phyloP scores from a whole-genome alignment of 1,140 invertebrate genomes.

The Copidosoma floridanum region DNA sequence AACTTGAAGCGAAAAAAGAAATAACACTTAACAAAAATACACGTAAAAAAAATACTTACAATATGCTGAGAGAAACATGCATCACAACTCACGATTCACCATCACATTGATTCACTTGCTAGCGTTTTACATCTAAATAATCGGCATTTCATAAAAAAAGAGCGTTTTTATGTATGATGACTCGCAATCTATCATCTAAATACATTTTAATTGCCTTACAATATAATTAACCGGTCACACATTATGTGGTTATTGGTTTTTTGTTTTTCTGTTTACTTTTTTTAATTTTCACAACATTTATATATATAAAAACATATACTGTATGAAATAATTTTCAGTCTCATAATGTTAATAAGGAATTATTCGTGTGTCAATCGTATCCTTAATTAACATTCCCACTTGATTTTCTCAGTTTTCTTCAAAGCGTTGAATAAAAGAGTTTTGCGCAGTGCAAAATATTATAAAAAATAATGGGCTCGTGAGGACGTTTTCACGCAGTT shows the following conservation, averaged over 20 bases:
- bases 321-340: slow-evolving; percentile 34
- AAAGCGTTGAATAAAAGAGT: slow-evolving; percentile 4
- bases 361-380: slow-evolving; percentile 8
- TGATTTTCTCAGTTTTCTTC: background rate
- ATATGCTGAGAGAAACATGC: slow-evolving; percentile 42
- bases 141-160: slow-evolving; percentile 28
- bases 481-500: background rate
- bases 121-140: slow-evolving; percentile 13
- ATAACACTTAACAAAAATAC: slow-evolving; percentile 45
- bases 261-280: slow-evolving; percentile 23
- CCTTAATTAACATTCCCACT: slow-evolving; percentile 12
- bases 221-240: slow-evolving; percentile 21
- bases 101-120: slow-evolving; percentile 13
- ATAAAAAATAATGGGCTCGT: slow-evolving; percentile 27
- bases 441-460: slow-evolving; percentile 21
- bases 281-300: slow-evolving; percentile 21
- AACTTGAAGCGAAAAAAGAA: slow-evolving; percentile 39
- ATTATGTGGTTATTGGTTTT: too few relatives aligned
- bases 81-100: slow-evolving; percentile 31
- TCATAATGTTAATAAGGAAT: slow-evolving; percentile 33
- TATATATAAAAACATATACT: slow-evolving; percentile 28
- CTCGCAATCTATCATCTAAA: slow-evolving; percentile 22
- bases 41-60: slow-evolving; percentile 47
- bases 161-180: slow-evolving; percentile 26
- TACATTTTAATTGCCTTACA: slow-evolving; percentile 28